A percentile compares a stretch with the other conserved stretches of the same genome.
Evolutionary conservation across 2,113 vertebrate genomes (phyloP).

Genomic region (Pseudorasbora parva): DNA sequence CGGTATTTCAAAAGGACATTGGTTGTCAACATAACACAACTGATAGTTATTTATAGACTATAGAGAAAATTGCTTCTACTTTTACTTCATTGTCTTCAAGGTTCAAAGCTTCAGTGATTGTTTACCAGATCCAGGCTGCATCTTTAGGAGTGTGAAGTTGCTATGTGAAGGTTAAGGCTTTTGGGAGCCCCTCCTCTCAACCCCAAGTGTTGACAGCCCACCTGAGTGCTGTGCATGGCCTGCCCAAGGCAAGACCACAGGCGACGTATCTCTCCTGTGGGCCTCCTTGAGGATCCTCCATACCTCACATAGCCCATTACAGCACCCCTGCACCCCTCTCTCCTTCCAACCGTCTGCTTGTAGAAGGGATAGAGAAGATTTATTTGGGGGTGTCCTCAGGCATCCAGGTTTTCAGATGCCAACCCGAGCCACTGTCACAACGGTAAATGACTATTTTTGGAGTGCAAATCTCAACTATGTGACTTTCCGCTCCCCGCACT

Average conservation of each 20-base stretch:
- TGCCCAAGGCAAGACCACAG: constrained; percentile 83
- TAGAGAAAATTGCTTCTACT: background rate
- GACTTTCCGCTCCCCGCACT: constrained; percentile 65
- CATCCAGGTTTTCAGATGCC: constrained; percentile 64
- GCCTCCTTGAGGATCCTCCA: constrained; percentile 61
- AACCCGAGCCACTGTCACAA: constrained; percentile 55
- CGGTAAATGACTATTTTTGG: constrained; percentile 66
- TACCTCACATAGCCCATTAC: constrained; percentile 76
- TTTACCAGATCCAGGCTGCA: constrained; percentile 35
- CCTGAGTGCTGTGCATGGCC: constrained; percentile 77
- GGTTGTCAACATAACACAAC: background rate
- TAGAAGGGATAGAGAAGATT: constrained; percentile 56
- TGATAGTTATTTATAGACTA: background rate
- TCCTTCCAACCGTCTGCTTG: constrained; percentile 66
- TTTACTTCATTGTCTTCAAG: background rate
- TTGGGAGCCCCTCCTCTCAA: constrained; percentile 56
- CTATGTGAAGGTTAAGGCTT: constrained; percentile 39
- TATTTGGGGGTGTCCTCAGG: constrained; percentile 66
- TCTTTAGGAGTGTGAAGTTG: constrained; percentile 24
- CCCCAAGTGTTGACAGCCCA: constrained; percentile 76
- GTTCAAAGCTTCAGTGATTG: background rate
- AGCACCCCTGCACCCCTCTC: constrained; percentile 70
- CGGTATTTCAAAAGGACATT: background rate
- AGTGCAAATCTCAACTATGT: constrained; percentile 62
- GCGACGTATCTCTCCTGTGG: constrained; percentile 76